Base-by-base conservation (phyloP, 2,797 vertebrate genomes). In the Peromyscus eremicus region DNA sequence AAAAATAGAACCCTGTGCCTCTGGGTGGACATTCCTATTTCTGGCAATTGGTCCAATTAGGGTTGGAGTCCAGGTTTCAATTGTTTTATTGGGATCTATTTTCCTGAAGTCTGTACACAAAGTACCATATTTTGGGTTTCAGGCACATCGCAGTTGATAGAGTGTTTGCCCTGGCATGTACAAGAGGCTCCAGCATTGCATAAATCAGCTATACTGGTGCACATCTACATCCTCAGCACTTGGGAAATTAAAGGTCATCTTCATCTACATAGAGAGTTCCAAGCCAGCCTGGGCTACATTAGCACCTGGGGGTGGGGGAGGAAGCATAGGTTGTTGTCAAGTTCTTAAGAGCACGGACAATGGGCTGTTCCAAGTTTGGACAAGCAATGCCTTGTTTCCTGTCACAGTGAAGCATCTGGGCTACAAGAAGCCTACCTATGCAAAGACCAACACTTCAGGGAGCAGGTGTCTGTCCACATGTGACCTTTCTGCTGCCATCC, bases 401-500 rank as follows among this genome's bases (percentile, higher is more conserved):
- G 60, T 29, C 66, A 62, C 55, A 60, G 75, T 0, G 0, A 55
- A 6, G 16, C 19, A n/a, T 37, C 19, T 17, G 2, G 11, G 34
- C 57, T 49, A 13, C 62, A 37, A 64, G 37, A 49, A 40, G 76
- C 88, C 2, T 37, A 34, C 73, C 93, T 40, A 23, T 1, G 57
- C 75, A 94, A 66, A 89, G 83, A 37, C 37, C 93, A 29, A 6
- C 77, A 10, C 32, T 40, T 64, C 60, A 94, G 79, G 76, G 89
- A 94, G 32, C 3, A 87, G 81, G 92, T 89, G 79, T 85, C 85
- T 82, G 49, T 64, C 34, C 77, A 40, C 17, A 89, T 95, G 70
- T 0, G 10, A 60, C 12, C 21, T n/a, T 43, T 21, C 52, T 46
- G 4, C 21, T 55, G 10, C 75, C 92, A 23, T 84, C 64, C 82